Evolutionary conservation across 2,797 vertebrate genomes (phyloP).

Genomic region (Liasis olivaceus): DNA sequence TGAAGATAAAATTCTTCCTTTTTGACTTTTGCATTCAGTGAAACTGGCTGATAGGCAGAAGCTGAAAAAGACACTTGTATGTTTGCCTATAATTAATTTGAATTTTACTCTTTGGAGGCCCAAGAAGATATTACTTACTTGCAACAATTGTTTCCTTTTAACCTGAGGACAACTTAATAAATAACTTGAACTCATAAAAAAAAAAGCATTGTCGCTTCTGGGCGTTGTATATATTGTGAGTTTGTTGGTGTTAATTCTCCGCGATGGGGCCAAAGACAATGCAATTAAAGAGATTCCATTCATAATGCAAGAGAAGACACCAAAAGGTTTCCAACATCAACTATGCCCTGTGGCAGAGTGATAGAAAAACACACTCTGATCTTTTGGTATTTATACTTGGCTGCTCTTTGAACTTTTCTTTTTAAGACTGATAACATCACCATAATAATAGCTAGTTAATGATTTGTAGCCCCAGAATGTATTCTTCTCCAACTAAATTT

Average conservation of each 20-base stretch:
- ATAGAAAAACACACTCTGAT: not conserved
- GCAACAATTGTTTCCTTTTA: not conserved
- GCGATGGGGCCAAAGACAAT: conserved; percentile 52
- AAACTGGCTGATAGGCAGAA: conserved; percentile 30
- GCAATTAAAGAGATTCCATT: conserved; percentile 49
- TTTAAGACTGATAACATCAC: not conserved
- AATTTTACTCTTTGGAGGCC: conserved; percentile 29
- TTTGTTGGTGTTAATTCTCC: conserved; percentile 38
- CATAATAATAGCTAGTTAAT: not conserved
- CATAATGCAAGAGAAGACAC: not conserved
- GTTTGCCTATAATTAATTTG: conserved; percentile 42
- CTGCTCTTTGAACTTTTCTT: not conserved
- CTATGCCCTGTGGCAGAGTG: not conserved
- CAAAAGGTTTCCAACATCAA: not conserved
- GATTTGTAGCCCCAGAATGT: not conserved
- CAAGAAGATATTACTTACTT: conserved; percentile 42
- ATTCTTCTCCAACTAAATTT: not conserved
- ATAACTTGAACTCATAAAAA: conserved; percentile 59
- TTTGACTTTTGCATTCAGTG: not conserved
- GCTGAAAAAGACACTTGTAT: conserved; percentile 23
- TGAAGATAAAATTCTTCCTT: not conserved
- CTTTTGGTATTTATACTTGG: not conserved
- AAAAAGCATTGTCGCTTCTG: conserved; percentile 36
- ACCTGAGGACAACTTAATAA: conserved; percentile 57
- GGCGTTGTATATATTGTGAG: not conserved